Conservation (phyloP, 2,113 vertebrate species). For the Serilophus lunatus region DNA sequence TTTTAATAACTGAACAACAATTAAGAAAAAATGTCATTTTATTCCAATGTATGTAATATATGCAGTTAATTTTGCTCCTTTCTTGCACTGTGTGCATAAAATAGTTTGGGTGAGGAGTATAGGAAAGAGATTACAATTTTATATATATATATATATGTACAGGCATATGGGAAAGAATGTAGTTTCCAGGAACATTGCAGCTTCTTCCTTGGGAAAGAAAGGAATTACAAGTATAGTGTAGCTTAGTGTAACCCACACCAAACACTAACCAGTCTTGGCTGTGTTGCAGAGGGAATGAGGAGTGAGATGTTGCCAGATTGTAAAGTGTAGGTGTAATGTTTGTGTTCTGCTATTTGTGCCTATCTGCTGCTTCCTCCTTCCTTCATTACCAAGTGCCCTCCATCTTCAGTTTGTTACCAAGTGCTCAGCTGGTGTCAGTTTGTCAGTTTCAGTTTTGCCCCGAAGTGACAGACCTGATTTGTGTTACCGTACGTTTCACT, state of each 20-base stretch:
- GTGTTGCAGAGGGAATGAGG: neutral
- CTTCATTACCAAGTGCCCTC: neutral
- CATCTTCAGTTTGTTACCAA: neutral
- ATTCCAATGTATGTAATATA: neutral
- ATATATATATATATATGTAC: neutral
- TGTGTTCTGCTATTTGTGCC: neutral
- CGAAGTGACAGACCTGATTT: neutral
- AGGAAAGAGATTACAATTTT: neutral
- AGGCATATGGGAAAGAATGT: neutral
- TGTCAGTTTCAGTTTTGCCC: neutral
- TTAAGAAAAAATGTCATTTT: accelerated
- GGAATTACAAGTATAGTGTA: neutral
- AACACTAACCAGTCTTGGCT: neutral
- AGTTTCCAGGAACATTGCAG: neutral
- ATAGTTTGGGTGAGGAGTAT: neutral
- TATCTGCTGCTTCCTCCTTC: neutral
- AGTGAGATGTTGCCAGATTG: neutral
- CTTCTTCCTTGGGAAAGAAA: neutral
- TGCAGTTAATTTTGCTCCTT: neutral
- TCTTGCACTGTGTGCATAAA: neutral
- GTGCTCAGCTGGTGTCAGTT: neutral
- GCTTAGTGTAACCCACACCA: neutral
- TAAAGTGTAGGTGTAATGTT: neutral
- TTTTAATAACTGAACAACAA: neutral
- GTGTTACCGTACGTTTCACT: neutral